Base-by-base conservation (phyloP, 2,888 invertebrate genomes). In the Microplitis manilae region DNA sequence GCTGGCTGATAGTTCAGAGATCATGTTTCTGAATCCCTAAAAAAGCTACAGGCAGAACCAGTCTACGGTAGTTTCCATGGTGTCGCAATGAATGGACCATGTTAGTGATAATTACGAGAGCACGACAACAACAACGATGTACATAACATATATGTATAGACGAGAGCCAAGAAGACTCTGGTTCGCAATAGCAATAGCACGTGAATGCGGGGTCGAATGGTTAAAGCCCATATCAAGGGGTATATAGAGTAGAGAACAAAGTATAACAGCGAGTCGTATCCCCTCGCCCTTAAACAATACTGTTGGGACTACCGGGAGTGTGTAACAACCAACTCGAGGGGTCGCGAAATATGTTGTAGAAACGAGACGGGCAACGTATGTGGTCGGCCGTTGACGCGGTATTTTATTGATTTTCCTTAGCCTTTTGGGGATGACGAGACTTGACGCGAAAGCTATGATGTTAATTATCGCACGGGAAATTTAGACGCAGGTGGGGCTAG, bases 401-500 rank as follows among this genome's bases (percentile, higher is more conserved):
- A 77, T 77, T 77, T 77, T 77, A 77, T 77, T 77, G 77, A 77
- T 77, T 77, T 77, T 77, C 77, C 67, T 73, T 77, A 62, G 77
- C 77, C 77, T 77, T 75, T 77, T 77, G 77, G 67, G 61, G 60
- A 69, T 59, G 50, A 68, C 50, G 76, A 62, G 65, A 70, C 68
- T 77, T 68, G 70, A 71, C 77, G 74, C 64, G 62, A 67, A 30
- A 64, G 68, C 65, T 73, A 65, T 73, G 40, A 41, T 65, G 76
- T 76, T 71, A 72, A 71, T 76, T 68, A 76, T 72, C 71, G 67
- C 39, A 39, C 64, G 65, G 62, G 65, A 62, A 62, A 71, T 64
- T 20, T 9, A 64, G 8, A 41, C 40, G 39, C 62, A 73, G 69
- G 65, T 74, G 70, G 73, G 74, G 69, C 15, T 68, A 30, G 13